Evolutionary conservation across 2,888 invertebrate species (phyloP).

Genomic region (Trissonchulus sp.): DNA sequence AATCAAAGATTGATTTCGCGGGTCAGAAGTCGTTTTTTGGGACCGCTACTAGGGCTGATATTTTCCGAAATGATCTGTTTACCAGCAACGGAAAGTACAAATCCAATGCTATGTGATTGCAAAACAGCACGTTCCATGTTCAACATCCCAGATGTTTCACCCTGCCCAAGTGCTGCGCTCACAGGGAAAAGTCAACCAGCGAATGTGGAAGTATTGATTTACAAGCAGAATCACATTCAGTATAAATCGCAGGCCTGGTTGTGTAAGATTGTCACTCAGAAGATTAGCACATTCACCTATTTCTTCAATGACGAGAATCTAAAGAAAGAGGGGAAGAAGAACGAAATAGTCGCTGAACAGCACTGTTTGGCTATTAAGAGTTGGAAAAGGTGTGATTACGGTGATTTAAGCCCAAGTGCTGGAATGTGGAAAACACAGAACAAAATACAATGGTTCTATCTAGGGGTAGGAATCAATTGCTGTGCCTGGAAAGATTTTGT

Average conservation of each 20-base stretch:
- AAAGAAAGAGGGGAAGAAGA: background rate
- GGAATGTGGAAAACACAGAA: background rate
- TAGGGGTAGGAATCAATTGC: conserved; percentile 13
- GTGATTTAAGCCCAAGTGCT: background rate
- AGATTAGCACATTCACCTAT: background rate
- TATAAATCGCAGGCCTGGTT: background rate
- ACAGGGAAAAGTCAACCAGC: too few species aligned
- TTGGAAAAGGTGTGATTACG: background rate
- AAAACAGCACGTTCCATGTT: too few species aligned
- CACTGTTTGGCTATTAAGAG: background rate
- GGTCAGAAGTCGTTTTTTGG: too few species aligned
- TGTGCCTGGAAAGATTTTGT: conserved; percentile 17
- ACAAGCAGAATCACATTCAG: background rate
- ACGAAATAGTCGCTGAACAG: background rate
- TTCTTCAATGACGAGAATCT: conserved; percentile 23
- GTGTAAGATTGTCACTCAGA: background rate
- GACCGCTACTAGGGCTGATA: too few species aligned
- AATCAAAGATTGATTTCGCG: too few species aligned
- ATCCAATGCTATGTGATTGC: too few species aligned
- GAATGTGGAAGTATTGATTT: too few species aligned
- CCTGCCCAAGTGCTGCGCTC: too few species aligned
- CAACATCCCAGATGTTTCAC: too few species aligned
- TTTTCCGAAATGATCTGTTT: too few species aligned
- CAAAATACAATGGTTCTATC: conserved; percentile 9
- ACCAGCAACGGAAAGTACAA: too few species aligned